Conservation (phyloP, 2,888 invertebrate genomes). For the Hirudinaria manillensis region DNA sequence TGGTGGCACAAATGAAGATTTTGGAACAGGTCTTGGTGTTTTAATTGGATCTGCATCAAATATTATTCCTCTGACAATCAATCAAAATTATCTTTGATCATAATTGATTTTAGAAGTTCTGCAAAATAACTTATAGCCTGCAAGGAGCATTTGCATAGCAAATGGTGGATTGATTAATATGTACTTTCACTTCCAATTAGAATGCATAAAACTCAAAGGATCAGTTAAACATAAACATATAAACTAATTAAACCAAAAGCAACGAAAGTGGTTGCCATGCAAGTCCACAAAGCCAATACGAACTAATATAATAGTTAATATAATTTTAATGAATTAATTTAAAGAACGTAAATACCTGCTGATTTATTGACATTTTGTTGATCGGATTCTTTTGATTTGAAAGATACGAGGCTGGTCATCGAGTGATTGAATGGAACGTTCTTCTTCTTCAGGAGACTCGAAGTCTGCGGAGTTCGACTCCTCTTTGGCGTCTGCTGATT, state of each 20-base stretch:
- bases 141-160: too few species aligned
- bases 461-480: background rate
- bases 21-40: background rate
- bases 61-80: too few species aligned
- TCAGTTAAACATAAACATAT: too few species aligned
- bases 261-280: too few species aligned
- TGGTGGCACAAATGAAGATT: constrained; percentile 4
- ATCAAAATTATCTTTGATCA: too few species aligned
- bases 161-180: too few species aligned
- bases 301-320: background rate
- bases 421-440: background rate
- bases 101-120: too few species aligned
- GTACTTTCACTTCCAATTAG: too few species aligned
- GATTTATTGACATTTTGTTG: constrained; percentile 5
- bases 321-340: background rate
- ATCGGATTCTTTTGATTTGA: constrained; percentile 5
- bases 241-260: too few species aligned
- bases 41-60: background rate
- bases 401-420: background rate
- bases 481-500: constrained; percentile 2
- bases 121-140: too few species aligned
- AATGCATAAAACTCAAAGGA: too few species aligned
- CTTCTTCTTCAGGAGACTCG: background rate
- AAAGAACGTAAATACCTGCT: background rate
- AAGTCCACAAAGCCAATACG: too few species aligned